Conservation (phyloP, 1,140 invertebrate species). For the Nephila pilipes region DNA sequence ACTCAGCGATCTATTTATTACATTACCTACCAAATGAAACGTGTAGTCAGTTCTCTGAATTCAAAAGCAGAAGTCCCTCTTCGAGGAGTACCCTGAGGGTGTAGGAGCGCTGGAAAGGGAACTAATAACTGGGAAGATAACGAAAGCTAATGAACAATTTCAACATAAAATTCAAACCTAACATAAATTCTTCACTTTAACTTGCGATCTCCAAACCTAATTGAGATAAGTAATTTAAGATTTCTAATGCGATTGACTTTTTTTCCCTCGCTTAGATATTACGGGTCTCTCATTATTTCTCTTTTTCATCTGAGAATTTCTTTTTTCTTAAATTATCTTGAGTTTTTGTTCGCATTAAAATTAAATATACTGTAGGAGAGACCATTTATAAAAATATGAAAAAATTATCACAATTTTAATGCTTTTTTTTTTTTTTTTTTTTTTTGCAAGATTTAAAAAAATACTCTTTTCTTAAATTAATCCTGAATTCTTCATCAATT, state of each 20-base stretch:
- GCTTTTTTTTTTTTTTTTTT: background rate
- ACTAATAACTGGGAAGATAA: constrained; percentile 35
- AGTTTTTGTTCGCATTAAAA: background rate
- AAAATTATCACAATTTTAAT: background rate
- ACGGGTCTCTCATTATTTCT: background rate
- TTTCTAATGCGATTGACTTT: background rate
- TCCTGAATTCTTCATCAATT: too few relatives aligned
- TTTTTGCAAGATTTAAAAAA: too few relatives aligned
- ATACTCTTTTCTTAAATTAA: too few relatives aligned
- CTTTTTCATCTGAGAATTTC: background rate
- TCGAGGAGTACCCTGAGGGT: background rate
- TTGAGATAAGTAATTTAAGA: constrained; percentile 17
- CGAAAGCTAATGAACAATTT: constrained; percentile 43
- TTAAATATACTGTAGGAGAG: background rate
- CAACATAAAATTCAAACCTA: constrained; percentile 24
- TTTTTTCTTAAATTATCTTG: background rate
- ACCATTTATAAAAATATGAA: background rate
- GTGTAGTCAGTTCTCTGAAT: background rate
- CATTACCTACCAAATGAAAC: constrained; percentile 39
- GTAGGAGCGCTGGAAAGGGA: background rate
- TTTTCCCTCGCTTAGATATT: background rate
- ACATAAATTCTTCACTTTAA: constrained; percentile 9
- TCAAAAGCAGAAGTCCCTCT: background rate
- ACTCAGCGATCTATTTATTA: constrained; percentile 25
- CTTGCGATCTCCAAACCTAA: background rate